phyloP scores from a whole-genome alignment of 2,113 vertebrate genomes.

The Centropus bengalensis region DNA sequence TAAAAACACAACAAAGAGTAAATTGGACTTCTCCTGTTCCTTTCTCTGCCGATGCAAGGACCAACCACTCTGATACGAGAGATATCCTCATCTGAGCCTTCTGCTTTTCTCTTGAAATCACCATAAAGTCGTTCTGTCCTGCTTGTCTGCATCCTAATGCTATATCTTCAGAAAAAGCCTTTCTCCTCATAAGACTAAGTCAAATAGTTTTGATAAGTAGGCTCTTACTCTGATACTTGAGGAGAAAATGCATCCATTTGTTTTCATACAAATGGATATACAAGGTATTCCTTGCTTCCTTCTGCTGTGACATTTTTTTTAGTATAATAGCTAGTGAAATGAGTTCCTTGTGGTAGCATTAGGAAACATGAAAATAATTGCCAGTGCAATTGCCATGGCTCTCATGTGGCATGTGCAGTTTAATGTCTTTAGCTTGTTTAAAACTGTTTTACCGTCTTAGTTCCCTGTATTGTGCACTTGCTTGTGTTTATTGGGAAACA shows the following conservation, averaged over 20 bases:
- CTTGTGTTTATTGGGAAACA: not conserved
- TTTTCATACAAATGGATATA: conserved; percentile 9
- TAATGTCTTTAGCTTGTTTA: not conserved
- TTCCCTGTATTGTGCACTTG: not conserved
- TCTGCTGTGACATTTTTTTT: not conserved
- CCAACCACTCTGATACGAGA: not conserved
- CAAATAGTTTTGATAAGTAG: not conserved
- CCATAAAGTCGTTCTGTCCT: not conserved
- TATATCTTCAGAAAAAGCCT: not conserved
- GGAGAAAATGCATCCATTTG: conserved; percentile 18
- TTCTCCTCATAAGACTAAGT: not conserved
- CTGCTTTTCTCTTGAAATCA: not conserved
- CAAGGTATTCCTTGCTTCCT: not conserved
- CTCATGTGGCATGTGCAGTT: not conserved
- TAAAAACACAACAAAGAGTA: not conserved
- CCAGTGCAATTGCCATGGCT: not conserved
- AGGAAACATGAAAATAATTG: conserved; percentile 32
- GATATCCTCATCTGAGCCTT: not conserved
- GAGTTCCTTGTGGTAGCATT: not conserved
- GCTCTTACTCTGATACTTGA: not conserved
- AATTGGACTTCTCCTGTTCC: not conserved
- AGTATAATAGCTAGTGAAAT: conserved; percentile 27
- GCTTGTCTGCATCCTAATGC: not conserved
- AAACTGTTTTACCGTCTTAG: not conserved
- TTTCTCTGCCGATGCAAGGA: not conserved